Evolutionary conservation across 2,113 vertebrate species (phyloP).

Genomic region (Nanorana parkeri): DNA sequence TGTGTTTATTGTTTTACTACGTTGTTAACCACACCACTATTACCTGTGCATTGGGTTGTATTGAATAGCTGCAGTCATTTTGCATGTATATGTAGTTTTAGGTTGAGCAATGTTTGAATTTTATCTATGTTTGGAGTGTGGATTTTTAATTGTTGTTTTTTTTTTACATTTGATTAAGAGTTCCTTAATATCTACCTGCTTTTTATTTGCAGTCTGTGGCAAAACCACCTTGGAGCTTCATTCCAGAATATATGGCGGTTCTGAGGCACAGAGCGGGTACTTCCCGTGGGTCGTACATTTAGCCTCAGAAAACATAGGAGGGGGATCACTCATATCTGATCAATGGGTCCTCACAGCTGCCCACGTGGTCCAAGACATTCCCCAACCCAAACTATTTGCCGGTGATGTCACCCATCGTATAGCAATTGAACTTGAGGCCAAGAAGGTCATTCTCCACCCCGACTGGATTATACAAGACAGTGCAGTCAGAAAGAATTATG

Average conservation of each 20-base stretch:
- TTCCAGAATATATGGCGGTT: conserved; percentile 72
- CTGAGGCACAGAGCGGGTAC: conserved; percentile 50
- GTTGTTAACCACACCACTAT: too few species aligned
- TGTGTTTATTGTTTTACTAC: too few species aligned
- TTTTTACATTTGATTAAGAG: not conserved
- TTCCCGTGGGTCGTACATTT: conserved; percentile 81
- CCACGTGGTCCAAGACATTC: conserved; percentile 65
- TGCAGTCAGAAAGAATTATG: conserved; percentile 59
- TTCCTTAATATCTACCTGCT: not conserved
- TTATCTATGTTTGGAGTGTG: too few species aligned
- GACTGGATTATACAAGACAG: conserved; percentile 17
- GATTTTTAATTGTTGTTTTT: too few species aligned
- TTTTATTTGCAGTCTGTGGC: conserved; percentile 72
- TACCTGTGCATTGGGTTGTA: too few species aligned
- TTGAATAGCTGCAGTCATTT: too few species aligned
- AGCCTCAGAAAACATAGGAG: conserved; percentile 49
- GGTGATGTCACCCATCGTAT: not conserved
- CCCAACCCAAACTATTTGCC: not conserved
- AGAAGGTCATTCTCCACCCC: conserved; percentile 70
- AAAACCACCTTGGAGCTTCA: not conserved
- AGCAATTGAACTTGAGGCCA: not conserved
- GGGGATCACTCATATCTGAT: conserved; percentile 74
- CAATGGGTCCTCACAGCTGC: conserved; percentile 81
- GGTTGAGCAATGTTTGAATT: too few species aligned
- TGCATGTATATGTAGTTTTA: too few species aligned